Conservation (phyloP, 2,113 vertebrate genomes). For the Atlantisia rogersi region DNA sequence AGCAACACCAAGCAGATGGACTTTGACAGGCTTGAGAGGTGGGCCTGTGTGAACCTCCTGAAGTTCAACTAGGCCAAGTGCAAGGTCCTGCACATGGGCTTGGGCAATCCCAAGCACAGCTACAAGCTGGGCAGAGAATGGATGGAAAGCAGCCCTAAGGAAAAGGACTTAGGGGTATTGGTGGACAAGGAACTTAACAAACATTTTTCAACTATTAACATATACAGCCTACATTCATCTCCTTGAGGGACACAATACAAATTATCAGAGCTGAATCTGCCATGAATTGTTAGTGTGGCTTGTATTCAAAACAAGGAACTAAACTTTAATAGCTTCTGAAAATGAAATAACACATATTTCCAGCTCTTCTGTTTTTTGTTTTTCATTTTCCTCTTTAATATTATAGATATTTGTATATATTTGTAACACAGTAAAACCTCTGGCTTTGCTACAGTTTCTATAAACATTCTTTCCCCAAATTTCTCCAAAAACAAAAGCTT, state of each 20-base stretch:
- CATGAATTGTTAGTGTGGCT: neutral
- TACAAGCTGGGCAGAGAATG: no score
- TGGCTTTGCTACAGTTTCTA: neutral
- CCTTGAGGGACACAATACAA: neutral
- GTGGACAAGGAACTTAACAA: no score
- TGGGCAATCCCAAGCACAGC: no score
- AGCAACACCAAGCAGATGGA: no score
- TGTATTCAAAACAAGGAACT: slow-evolving; percentile 27
- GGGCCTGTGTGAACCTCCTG: no score
- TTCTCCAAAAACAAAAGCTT: neutral
- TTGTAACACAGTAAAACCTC: neutral
- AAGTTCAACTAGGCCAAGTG: no score
- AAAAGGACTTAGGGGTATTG: no score
- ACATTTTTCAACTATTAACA: neutral
- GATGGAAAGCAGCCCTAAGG: no score
- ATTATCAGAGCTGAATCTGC: neutral
- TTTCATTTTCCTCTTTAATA: neutral
- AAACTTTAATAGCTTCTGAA: slow-evolving; percentile 8
- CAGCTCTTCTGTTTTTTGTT: neutral
- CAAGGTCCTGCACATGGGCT: no score
- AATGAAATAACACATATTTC: neutral
- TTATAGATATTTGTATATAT: neutral
- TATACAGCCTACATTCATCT: neutral
- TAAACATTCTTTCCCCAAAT: neutral
- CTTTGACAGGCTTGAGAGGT: no score